Evolutionary conservation across 2,888 invertebrate species (phyloP), one percentile per base, ranked within the genome.

Genomic region (Chymomyza amoena): DNA sequence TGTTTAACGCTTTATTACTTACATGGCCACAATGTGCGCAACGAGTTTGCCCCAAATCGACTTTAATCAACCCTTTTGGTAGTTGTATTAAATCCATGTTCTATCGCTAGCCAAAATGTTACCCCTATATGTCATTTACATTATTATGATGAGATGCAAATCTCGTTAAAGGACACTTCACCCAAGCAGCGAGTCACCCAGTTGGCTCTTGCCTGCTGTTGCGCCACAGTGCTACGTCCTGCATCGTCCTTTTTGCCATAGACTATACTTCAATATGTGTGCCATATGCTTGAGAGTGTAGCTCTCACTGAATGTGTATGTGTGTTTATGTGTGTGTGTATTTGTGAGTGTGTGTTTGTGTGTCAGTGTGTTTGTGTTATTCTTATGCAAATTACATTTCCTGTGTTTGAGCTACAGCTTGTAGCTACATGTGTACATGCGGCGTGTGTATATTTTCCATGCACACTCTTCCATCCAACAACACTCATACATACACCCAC

Each of bases 361-460:
- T 61, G 60, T 67, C 52, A 68, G 62, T 71, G 70, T 64, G 50
- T 77, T 67, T 81, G 69, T 77, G 76, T 87, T 84, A 87, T 84
- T 87, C 87, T 84, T 84, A 84, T 84, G 84, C 87, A 84, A 84
- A 87, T 84, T 84, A 87, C 85, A 84, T 84, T 84, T 84, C 87
- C 85, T 84, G 79, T 84, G 84, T 84, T 84, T 84, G 84, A 87
- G 84, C 87, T 84, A 86, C 84, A 84, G 87, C 84, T 79, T 87
- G 87, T 84, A 87, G 82, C 69, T 82, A 82, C 84, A 86, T 80
- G 73, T 84, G 80, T 84, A 79, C 72, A 72, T 64, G 57, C 69
- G 59, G 56, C 64, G 57, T 52, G 54, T 52, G 36, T 56, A 56
- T 36, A 54, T 64, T 56, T 64, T 60, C 25, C 32, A 16, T 32